These are phyloP conservation scores for Holcopasites calliopsidis DNA, from an alignment of 1,140 invertebrate genomes.

Conservation along the genomic window DNA sequence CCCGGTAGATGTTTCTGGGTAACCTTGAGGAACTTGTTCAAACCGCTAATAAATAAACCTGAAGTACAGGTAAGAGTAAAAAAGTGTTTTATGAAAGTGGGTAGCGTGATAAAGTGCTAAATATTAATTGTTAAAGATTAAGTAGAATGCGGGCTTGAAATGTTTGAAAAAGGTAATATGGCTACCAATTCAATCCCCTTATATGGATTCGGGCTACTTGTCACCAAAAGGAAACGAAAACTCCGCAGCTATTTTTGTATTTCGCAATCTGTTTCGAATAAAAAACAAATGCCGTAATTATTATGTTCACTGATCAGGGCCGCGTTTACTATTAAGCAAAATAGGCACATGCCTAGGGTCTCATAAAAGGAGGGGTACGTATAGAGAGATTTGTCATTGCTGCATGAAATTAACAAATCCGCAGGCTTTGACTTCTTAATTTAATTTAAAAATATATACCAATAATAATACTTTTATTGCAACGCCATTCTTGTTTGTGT, in stretches of 20 bases:
- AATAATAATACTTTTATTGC: no score
- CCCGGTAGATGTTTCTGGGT: not conserved
- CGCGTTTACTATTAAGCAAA: no score
- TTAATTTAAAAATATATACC: no score
- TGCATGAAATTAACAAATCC: no score
- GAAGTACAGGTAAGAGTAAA: not conserved
- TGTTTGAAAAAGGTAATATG: not conserved
- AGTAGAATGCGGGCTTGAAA: not conserved
- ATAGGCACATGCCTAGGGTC: no score
- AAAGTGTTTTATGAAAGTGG: not conserved
- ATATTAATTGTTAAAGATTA: not conserved
- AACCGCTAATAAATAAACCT: not conserved
- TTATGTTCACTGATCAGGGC: not conserved
- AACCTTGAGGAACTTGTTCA: not conserved
- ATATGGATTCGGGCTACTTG: not conserved
- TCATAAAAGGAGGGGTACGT: no score
- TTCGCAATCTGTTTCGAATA: not conserved
- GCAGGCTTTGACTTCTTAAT: no score
- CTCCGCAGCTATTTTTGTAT: no score
- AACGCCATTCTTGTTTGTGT: no score
- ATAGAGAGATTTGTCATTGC: no score
- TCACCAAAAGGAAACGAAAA: not conserved
- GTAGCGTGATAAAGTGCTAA: not conserved
- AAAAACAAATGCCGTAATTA: not conserved
- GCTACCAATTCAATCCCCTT: not conserved